phyloP scores from a whole-genome alignment of 2,113 vertebrate species.

The Rhinoptilus africanus region DNA sequence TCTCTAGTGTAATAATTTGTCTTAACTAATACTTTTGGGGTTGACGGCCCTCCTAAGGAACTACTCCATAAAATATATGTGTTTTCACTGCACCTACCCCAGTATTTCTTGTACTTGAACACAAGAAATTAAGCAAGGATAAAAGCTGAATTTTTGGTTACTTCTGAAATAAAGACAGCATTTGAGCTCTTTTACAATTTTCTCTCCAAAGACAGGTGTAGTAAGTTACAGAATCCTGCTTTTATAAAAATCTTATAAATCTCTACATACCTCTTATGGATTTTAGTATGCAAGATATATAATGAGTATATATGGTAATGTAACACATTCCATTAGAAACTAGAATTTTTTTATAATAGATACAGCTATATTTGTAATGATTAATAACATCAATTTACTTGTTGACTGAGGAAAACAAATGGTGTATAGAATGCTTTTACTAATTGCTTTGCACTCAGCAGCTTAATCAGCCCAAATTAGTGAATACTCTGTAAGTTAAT shows the following conservation, averaged over 20 bases:
- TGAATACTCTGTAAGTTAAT: background rate
- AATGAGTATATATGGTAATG: background rate
- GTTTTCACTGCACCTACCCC: background rate
- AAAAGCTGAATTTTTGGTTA: background rate
- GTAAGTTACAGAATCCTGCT: background rate
- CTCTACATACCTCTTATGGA: background rate
- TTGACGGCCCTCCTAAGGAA: background rate
- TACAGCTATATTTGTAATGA: background rate
- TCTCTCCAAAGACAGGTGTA: background rate
- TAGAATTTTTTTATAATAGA: background rate
- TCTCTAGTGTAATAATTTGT: background rate
- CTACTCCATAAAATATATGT: background rate
- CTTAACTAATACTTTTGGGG: background rate
- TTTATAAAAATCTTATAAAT: background rate
- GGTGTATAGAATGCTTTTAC: background rate
- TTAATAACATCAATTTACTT: background rate
- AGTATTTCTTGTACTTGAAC: background rate
- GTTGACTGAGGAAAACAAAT: background rate
- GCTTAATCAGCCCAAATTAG: slow-evolving; percentile 27
- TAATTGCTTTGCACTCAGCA: background rate
- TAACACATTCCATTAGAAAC: background rate
- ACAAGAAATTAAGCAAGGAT: background rate
- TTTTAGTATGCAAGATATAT: background rate
- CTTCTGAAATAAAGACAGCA: background rate
- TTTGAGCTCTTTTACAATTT: background rate